Percentiles rank a stretch among this genome's conserved stretches.
These are phyloP conservation scores for Melanotaenia duboulayi DNA, from an alignment of 2,113 vertebrate genomes.

Conservation along the genomic window DNA sequence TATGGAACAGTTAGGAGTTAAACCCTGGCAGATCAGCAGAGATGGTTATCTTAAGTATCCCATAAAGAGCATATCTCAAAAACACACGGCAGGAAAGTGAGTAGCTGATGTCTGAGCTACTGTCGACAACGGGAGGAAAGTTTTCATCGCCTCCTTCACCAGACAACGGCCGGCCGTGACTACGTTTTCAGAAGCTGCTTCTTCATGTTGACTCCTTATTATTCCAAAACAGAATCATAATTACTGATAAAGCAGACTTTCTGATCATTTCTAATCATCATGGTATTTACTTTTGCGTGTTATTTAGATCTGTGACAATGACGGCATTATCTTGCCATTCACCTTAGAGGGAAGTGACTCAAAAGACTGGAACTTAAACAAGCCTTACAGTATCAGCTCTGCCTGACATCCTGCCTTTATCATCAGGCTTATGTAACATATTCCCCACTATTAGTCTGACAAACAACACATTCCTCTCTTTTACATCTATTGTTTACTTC, in stretches of 20 bases:
- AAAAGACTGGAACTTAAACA: constrained; percentile 9
- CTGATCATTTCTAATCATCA: background rate
- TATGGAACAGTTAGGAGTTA: background rate
- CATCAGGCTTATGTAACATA: constrained; percentile 40
- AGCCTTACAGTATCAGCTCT: constrained; percentile 18
- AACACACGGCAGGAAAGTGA: too few species aligned
- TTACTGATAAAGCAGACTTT: background rate
- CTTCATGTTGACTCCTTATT: background rate
- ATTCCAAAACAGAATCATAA: background rate
- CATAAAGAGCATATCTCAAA: too few species aligned
- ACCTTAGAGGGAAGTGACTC: constrained; percentile 45
- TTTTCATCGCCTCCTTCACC: too few species aligned
- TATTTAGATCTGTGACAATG: constrained; percentile 15
- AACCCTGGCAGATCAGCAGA: too few species aligned
- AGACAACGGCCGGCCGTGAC: too few species aligned
- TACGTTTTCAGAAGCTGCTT: background rate
- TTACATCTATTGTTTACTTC: constrained; percentile 28
- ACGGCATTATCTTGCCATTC: background rate
- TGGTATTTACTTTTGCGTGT: background rate
- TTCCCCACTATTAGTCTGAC: constrained; percentile 19
- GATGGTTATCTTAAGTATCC: too few species aligned
- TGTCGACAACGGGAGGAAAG: too few species aligned
- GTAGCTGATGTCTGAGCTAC: too few species aligned
- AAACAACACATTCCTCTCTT: constrained; percentile 36
- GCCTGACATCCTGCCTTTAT: constrained; percentile 55